Conservation (phyloP, 2,888 invertebrate genomes). For the Eristalis tenax region DNA sequence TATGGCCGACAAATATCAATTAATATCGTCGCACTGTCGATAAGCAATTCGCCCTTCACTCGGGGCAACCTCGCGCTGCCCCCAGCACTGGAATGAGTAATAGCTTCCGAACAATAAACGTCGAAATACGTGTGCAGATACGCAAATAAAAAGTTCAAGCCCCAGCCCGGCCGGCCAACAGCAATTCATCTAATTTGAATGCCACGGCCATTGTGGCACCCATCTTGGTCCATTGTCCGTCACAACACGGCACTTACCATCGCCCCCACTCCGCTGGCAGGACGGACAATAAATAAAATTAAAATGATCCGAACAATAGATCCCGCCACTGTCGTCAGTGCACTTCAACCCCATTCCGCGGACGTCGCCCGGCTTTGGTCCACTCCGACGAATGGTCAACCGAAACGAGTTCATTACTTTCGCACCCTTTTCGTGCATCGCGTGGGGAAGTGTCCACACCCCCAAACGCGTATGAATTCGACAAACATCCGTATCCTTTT, state of each 20-base stretch:
- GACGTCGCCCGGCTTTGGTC: neutral
- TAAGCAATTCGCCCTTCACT: constrained; percentile 32
- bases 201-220: constrained; percentile 71
- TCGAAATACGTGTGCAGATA: constrained; percentile 33
- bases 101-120: constrained; percentile 72
- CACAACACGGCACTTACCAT: constrained; percentile 48
- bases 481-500: constrained; percentile 79
- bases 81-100: constrained; percentile 65
- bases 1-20: constrained; percentile 58
- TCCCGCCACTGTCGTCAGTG: constrained; percentile 36
- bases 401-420: constrained; percentile 72
- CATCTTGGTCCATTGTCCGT: constrained; percentile 64
- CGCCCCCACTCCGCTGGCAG: neutral
- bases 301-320: constrained; percentile 81
- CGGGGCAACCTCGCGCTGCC: constrained; percentile 7
- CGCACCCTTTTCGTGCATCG: constrained; percentile 64
- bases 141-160: constrained; percentile 4
- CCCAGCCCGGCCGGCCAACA: constrained; percentile 9
- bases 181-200: constrained; percentile 72
- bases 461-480: constrained; percentile 47
- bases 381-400: constrained; percentile 41
- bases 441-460: constrained; percentile 24
- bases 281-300: constrained; percentile 81
- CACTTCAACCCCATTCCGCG: neutral
- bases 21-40: constrained; percentile 67